Base-by-base conservation (phyloP, 2,113 vertebrate species). In the Pungitius pungitius region DNA sequence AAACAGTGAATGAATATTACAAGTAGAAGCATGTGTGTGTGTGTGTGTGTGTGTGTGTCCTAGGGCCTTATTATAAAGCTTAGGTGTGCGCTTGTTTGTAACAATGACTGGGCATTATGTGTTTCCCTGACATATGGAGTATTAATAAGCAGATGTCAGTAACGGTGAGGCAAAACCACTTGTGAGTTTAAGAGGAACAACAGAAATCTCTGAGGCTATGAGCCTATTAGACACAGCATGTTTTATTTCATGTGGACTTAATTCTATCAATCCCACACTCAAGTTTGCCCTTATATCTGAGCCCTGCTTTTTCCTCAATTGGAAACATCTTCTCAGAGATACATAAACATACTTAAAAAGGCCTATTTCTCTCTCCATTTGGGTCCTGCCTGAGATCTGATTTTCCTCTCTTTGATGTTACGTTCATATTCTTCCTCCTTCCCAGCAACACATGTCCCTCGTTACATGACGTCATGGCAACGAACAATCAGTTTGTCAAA, bases 401-500 rank as follows among this genome's bases (percentile, higher is more conserved):
- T 89, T 84, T 84, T 79, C 60, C 49, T 56, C 73, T 59, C 87
- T 90, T 90, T 91, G 84, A 90, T 84, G 85, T 77, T 57, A 62
- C 68, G 18, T 88, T 87, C 80, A 83, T 84, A 79, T 81, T 83
- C 83, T 64, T 84, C 75, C 73, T 82, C 60, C 77, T 75, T 72
- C 37, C 56, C 77, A 22, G 71, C 83, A 84, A 89, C 91, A 91
- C 83, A 57, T 91, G 90, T 90, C 89, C 84, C 86, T 91, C n/a
- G 73, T 91, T 92, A 91, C 73, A 87, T 89, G 78, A 54, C 86
- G 80, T 92, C 88, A 90, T 85, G 83, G 81, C 83, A 89, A 74
- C 57, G 69, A 82, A 89, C 86, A 89, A 88, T 91, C 88, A 85
- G 79, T 86, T 85, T 84, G 88, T 90, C 90, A 89, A 82, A 92